Evolutionary conservation across 2,797 vertebrate genomes (phyloP).

Genomic region (Acrossocheilus wenchowensis): DNA sequence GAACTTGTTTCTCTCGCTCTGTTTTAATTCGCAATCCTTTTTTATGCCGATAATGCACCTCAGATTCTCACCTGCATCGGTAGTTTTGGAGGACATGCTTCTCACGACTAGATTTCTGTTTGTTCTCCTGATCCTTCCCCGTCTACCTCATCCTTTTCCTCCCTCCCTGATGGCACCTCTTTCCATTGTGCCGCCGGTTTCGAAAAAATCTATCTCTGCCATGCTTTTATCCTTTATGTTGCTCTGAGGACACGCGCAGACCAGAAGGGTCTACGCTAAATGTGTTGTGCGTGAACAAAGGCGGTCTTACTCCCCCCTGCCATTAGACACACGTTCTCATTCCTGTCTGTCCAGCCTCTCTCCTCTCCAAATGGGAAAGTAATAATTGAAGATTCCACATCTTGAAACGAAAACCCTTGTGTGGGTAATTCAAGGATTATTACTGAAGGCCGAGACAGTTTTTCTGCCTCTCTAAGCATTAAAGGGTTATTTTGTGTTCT

Average conservation of each 20-base stretch:
- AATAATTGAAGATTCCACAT: constrained; percentile 87
- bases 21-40: constrained; percentile 44
- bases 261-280: constrained; percentile 47
- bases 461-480: constrained; percentile 86
- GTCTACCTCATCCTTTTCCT: constrained; percentile 4
- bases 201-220: constrained; percentile 76
- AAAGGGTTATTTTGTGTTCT: constrained; percentile 88
- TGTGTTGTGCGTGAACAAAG: constrained; percentile 77
- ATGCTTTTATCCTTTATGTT: constrained; percentile 77
- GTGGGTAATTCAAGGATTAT: constrained; percentile 87
- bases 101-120: constrained; percentile 40
- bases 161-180: constrained; percentile 51
- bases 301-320: constrained; percentile 75
- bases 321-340: constrained; percentile 71
- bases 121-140: neutral
- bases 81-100: constrained; percentile 54
- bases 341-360: constrained; percentile 54
- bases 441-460: constrained; percentile 80
- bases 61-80: constrained; percentile 48
- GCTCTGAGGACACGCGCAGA: constrained; percentile 37
- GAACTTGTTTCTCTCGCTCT: constrained; percentile 23
- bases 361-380: constrained; percentile 81
- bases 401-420: constrained; percentile 86
- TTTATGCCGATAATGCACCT: neutral
- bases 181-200: constrained; percentile 55